Base-by-base conservation (phyloP, 2,888 invertebrate genomes). In the Rhyacophila evoluta region DNA sequence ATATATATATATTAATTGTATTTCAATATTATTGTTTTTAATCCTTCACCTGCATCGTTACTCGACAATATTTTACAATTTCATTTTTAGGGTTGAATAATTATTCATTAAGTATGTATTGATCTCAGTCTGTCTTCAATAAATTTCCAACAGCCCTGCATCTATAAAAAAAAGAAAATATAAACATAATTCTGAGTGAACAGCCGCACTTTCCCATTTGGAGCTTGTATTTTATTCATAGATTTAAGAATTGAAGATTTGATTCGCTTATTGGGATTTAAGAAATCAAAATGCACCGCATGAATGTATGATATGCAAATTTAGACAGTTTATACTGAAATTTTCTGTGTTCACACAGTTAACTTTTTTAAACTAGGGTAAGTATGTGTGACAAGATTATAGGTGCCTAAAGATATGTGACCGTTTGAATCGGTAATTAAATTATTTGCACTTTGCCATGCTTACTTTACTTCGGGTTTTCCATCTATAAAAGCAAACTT, bases 171-270 rank as follows among this genome's bases (percentile, higher is more conserved):
- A 69, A 29, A 33, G 68, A 29, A 69, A 27, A 69, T 69, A 69
- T 33, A 55, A 55, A 55, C 25, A 55, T 69, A 69, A 69, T 69
- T 69, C 69, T 29, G 69, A 69, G 69, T 69, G 69, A 69, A 69
- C 69, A 28, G 15, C 69, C 33, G 10, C 33, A 29, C 69, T 69
- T 11, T 33, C 69, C 69, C 29, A 69, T 55, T 69, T 29, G 28
- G 27, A 28, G 28, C 69, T 28, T 69, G 69, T 69, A 69, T 19
- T 2, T 19, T 55, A 55, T 15, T 68, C 15, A 25, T 15, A 68
- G n/a, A n/a, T 68, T 68, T 68, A 25, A 28, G 12, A 12, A 15
- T 39, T 39, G 6, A 39, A 5, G 6, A 10, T 55, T 55, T 55
- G 12, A 55, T 19, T 55, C 19, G 55, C 55, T 55, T 55, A 55